A percentile compares a stretch with the other conserved stretches of the same genome.
Conservation (phyloP, 2,113 vertebrate species). For the Macquaria australasica region DNA sequence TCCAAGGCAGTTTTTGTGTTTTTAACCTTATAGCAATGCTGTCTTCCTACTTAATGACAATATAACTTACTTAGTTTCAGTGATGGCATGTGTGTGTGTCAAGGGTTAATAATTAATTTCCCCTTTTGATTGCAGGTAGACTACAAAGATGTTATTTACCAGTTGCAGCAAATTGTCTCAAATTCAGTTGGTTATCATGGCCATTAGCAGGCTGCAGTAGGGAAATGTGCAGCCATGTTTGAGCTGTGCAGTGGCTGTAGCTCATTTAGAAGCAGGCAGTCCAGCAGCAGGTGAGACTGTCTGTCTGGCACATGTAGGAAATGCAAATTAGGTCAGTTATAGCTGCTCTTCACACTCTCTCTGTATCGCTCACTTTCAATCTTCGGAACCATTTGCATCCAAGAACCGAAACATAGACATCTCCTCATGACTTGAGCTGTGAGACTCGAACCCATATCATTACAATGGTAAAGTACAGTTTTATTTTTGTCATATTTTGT, state of each 20-base stretch:
- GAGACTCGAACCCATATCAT: constrained; percentile 31
- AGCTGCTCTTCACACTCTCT: constrained; percentile 39
- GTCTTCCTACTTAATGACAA: not conserved
- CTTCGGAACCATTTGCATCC: constrained; percentile 65
- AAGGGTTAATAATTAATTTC: constrained; percentile 10
- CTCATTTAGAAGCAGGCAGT: constrained; percentile 28
- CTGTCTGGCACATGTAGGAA: constrained; percentile 60
- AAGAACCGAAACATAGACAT: constrained; percentile 46
- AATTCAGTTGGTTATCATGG: not conserved
- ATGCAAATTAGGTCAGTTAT: constrained; percentile 74
- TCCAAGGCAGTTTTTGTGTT: not conserved
- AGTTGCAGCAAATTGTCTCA: not conserved
- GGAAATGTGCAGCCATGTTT: constrained; percentile 7
- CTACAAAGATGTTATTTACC: not conserved
- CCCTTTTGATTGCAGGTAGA: not conserved
- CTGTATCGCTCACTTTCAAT: constrained; percentile 29
- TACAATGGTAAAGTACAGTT: constrained; percentile 81
- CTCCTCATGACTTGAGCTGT: constrained; percentile 67
- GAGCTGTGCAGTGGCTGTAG: constrained; percentile 1
- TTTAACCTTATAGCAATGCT: not conserved
- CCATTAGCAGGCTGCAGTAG: not conserved
- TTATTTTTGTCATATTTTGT: constrained; percentile 19
- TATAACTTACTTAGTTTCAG: too few relatives aligned
- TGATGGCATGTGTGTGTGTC: not conserved
- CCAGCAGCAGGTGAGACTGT: constrained; percentile 45